phyloP scores from a whole-genome alignment of 2,888 invertebrate genomes.

The Coecobrya sp. region DNA sequence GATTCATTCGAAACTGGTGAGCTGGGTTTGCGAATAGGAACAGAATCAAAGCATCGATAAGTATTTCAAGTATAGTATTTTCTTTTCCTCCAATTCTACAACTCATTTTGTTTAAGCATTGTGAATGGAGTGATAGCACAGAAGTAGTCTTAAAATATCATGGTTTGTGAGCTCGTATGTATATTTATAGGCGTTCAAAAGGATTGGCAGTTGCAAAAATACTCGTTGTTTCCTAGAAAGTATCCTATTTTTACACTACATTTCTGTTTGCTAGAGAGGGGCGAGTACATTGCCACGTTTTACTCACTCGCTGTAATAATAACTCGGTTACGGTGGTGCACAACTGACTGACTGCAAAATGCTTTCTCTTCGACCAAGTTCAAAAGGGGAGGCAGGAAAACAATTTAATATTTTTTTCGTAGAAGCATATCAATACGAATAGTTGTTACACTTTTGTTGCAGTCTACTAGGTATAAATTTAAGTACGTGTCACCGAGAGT shows the following conservation, averaged over 20 bases:
- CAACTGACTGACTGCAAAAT: constrained; percentile 34
- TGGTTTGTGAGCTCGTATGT: background rate
- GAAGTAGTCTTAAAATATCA: background rate
- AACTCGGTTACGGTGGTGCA: constrained; percentile 37
- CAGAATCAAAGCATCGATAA: constrained; percentile 5
- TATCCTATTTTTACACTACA: constrained; percentile 19
- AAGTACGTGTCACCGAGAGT: constrained; percentile 25
- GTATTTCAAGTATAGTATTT: background rate
- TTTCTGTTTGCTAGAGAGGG: background rate
- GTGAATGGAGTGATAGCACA: background rate
- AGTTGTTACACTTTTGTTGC: background rate
- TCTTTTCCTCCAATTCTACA: background rate
- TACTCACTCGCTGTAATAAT: constrained; percentile 20
- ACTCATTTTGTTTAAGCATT: background rate
- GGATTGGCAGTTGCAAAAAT: constrained; percentile 37
- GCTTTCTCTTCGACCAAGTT: background rate
- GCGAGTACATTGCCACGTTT: constrained; percentile 24
- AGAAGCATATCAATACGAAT: background rate
- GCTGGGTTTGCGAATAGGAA: background rate
- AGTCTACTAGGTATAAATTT: background rate
- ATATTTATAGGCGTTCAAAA: background rate
- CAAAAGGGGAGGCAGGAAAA: constrained; percentile 7
- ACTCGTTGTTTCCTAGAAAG: constrained; percentile 5
- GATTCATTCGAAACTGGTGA: background rate
- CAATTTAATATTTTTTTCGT: background rate